Evolutionary conservation across 2,888 invertebrate genomes (phyloP), one percentile per base, ranked within the genome.

Genomic region (Hirtodrosophila duncani): DNA sequence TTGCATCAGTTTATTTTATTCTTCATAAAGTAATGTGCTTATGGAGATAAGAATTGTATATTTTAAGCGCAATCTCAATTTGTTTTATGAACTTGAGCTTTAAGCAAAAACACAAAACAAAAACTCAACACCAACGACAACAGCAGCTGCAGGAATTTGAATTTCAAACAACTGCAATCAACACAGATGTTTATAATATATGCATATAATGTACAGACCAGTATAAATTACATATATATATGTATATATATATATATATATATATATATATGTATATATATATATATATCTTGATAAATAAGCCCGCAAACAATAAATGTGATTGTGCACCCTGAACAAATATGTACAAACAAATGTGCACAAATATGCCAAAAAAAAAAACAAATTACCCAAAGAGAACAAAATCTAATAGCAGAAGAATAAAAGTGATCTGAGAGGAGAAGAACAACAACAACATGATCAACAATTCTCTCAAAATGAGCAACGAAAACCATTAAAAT

Each of bases 151-250:
- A 31, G 20, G 33, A 48, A 17, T 18, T 13, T 23, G 9, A 26
- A 36, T 43, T 41, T 61, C 24, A 16, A 20, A 21, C 20, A 37
- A 23, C 24, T 6, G 10, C 27, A 37, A 24, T 20, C 33, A 43
- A 13, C 51, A 34, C 48, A 53, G 48, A 39, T 61, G 37, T 53
- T 42, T 53, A 52, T 55, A 52, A 20, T 52, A 29, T 14, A 18
- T 21, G 27, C 20, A 38, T 13, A 21, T 27, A 23, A 13, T 31
- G 20, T n/a, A n/a, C n/a, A n/a, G n/a, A n/a, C n/a, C n/a, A n/a
- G 10, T 11, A 18, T 17, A 13, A 14, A 24, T 23, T 14, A 34
- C 34, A 57, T 30, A 30, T n/a, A 37, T 26, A 29, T 27, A 27
- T 29, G 38, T 51, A 31, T 7, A 10, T 24, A 42, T 30, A 45